Conservation (phyloP, 2,797 vertebrate species). For the Harpagifer antarcticus region DNA sequence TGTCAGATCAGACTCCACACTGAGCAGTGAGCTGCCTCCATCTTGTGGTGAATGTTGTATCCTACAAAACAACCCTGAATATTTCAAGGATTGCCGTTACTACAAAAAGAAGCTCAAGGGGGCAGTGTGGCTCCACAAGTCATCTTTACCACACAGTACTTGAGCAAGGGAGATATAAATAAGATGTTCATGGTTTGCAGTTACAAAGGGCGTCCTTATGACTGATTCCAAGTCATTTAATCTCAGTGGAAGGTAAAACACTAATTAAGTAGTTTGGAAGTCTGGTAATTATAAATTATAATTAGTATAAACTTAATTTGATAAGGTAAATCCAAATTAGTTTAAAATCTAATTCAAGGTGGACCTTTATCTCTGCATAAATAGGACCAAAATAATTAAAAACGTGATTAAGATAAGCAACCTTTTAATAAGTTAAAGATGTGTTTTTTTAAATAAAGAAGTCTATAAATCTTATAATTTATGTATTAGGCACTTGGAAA, state of each 20-base stretch:
- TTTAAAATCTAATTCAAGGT: background rate
- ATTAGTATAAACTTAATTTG: background rate
- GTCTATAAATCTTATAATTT: too few relatives aligned
- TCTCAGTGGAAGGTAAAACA: background rate
- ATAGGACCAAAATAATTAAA: background rate
- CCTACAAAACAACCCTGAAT: background rate
- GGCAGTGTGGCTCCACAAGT: slow-evolving; percentile 56
- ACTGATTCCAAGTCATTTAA: background rate
- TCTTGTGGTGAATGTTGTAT: slow-evolving; percentile 42
- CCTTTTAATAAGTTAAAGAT: too few relatives aligned
- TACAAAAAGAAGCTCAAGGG: slow-evolving; percentile 36
- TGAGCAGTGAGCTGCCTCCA: slow-evolving; percentile 51
- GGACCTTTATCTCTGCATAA: background rate
- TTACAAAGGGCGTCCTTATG: background rate
- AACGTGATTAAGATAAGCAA: too few relatives aligned
- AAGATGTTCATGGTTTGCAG: background rate
- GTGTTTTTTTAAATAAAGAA: too few relatives aligned
- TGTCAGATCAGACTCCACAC: background rate
- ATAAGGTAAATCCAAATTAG: background rate
- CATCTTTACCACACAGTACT: background rate
- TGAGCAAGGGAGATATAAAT: background rate
- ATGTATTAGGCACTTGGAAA: too few relatives aligned
- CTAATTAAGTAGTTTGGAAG: background rate
- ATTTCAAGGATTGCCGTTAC: accelerated
- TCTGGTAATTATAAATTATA: background rate